Conservation (phyloP, 2,888 invertebrate species). For the Phanerotoma sp. region DNA sequence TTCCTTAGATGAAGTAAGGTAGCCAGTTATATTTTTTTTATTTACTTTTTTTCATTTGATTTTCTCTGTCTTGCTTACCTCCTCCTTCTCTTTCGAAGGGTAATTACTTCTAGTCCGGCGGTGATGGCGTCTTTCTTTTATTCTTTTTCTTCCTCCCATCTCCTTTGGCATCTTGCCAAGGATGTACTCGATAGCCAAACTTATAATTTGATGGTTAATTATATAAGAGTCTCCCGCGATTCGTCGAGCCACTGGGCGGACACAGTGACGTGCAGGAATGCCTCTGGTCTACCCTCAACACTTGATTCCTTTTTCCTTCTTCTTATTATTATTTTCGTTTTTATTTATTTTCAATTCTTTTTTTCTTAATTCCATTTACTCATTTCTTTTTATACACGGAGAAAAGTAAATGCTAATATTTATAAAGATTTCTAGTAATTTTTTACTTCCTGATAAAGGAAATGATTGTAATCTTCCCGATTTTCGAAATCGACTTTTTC, state of each 20-base stretch:
- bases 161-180: constrained; percentile 15
- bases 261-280: constrained; percentile 55
- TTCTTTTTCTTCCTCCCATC: background rate
- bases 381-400: no score
- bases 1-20: constrained; percentile 17
- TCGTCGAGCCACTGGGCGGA: constrained; percentile 57
- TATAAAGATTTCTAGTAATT: no score
- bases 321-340: constrained; percentile 10
- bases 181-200: constrained; percentile 53
- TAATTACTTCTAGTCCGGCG: constrained; percentile 48
- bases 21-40: constrained; percentile 9
- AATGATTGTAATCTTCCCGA: no score
- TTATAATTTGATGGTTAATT: constrained; percentile 59
- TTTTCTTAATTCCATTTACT: constrained; percentile 12
- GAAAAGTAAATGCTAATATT: no score
- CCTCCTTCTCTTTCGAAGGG: background rate
- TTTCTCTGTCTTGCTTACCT: constrained; percentile 10
- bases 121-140: constrained; percentile 10
- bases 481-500: no score
- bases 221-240: constrained; percentile 55
- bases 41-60: background rate
- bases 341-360: constrained; percentile 13
- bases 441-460: no score
- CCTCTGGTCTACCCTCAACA: constrained; percentile 25
- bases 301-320: constrained; percentile 18